phyloP scores from a whole-genome alignment of 2,888 invertebrate genomes.

The Leucophenga maculata region DNA sequence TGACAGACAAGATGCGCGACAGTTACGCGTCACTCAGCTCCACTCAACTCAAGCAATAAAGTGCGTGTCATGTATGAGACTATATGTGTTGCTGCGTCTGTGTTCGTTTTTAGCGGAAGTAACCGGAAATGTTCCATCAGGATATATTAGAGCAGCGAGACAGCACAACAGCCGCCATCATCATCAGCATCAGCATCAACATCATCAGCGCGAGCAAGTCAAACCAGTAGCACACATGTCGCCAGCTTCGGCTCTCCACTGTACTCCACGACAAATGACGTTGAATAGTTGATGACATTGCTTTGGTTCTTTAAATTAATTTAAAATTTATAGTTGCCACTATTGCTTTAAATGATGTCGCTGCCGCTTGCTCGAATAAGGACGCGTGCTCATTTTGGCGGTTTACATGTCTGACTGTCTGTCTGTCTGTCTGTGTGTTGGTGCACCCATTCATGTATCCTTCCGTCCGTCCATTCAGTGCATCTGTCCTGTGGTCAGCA shows the following conservation, averaged over 20 bases:
- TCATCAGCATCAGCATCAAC: constrained; percentile 16
- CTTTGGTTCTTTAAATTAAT: constrained; percentile 55
- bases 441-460: neutral
- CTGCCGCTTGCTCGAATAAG: constrained; percentile 13
- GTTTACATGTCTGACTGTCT: neutral
- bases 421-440: constrained; percentile 5
- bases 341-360: constrained; percentile 64
- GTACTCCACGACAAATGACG: neutral
- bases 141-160: constrained; percentile 9
- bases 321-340: constrained; percentile 63
- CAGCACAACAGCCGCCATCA: constrained; percentile 8
- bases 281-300: constrained; percentile 23
- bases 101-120: constrained; percentile 22
- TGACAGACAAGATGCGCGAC: constrained; percentile 29
- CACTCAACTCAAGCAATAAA: constrained; percentile 58
- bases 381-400: neutral
- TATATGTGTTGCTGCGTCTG: constrained; percentile 7
- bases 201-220: too few relatives aligned
- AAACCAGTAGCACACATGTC: constrained; percentile 41
- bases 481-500: neutral
- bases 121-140: constrained; percentile 40
- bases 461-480: neutral
- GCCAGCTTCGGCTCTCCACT: constrained; percentile 24
- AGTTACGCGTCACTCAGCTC: constrained; percentile 36
- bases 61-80: constrained; percentile 57